Base-by-base conservation (phyloP, 2,113 vertebrate genomes). In the Percopsis transmontana region DNA sequence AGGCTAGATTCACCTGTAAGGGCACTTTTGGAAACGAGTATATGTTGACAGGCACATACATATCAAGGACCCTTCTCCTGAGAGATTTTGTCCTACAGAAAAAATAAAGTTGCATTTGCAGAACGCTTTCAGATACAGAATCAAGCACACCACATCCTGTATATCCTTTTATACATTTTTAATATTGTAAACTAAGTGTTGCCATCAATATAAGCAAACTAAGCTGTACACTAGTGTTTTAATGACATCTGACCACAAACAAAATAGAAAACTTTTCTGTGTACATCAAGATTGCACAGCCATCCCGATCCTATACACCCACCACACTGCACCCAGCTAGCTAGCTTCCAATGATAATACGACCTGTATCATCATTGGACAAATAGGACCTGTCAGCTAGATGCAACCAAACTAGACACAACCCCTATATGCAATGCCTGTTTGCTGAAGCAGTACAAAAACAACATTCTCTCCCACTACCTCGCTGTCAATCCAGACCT, bases 171-270 rank as follows among this genome's bases (percentile, higher is more conserved):
- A 67, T 69, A 76, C 44, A 51, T 53, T 64, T 69, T 70, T 23
- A 70, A 77, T 70, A 61, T 76, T 87, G 89, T 84, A 90, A 91
- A 90, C 86, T 69, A 84, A 56, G 50, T 40, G 13, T 55, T 55
- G 23, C 57, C 65, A 47, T 80, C 66, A 77, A 82, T 56, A 83
- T 13, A 72, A 66, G 84, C 63, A 69, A 63, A 67, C 79, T 59
- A 71, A 77, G 82, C 89, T 91, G 85, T 89, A 90, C 88, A 87
- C 81, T 88, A 91, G 83, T 86, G 88, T 91, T 77, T 83, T 71
- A 45, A 78, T 39, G 67, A 71, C 68, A 57, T 73, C 54, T 21
- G 51, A 74, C 40, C 62, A 76, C 60, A 62, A 64, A 33, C 14
- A 47, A 67, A 69, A 51, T n/a, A 80, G 61, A 79, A 69, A 80